phyloP scores from a whole-genome alignment of 2,113 vertebrate species.

The Blennius ocellaris region DNA sequence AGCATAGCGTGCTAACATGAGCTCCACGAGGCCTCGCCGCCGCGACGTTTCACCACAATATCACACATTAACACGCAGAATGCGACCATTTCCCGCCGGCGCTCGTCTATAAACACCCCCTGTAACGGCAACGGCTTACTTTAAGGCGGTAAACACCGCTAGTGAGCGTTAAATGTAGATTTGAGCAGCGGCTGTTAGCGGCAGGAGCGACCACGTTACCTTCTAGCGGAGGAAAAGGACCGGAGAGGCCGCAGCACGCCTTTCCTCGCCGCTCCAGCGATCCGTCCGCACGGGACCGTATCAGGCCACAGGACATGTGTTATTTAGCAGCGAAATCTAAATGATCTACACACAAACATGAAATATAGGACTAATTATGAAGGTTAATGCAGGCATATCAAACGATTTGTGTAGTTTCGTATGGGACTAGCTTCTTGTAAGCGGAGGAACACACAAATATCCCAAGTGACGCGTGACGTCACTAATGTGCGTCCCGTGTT shows the following conservation, averaged over 20 bases:
- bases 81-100: rapidly evolving
- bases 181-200: slow-evolving; percentile 19
- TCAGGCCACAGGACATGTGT: no score
- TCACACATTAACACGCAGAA: neutral
- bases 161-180: neutral
- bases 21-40: slow-evolving; percentile 53
- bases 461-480: neutral
- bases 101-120: neutral
- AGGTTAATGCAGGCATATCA: rapidly evolving
- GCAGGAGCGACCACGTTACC: slow-evolving; percentile 83
- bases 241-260: slow-evolving; percentile 73
- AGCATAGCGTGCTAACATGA: slow-evolving; percentile 22
- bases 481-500: slow-evolving; percentile 67
- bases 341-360: no score
- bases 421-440: slow-evolving; percentile 50
- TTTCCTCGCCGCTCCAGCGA: slow-evolving; percentile 61
- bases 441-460: slow-evolving; percentile 54
- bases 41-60: slow-evolving; percentile 5
- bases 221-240: slow-evolving; percentile 80
- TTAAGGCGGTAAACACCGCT: neutral
- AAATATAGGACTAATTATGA: no score
- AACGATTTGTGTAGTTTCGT: neutral
- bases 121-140: neutral
- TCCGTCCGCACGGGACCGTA: slow-evolving; percentile 53
- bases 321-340: no score